phyloP scores from a whole-genome alignment of 2,888 invertebrate genomes.

The Tinea pellionella region DNA sequence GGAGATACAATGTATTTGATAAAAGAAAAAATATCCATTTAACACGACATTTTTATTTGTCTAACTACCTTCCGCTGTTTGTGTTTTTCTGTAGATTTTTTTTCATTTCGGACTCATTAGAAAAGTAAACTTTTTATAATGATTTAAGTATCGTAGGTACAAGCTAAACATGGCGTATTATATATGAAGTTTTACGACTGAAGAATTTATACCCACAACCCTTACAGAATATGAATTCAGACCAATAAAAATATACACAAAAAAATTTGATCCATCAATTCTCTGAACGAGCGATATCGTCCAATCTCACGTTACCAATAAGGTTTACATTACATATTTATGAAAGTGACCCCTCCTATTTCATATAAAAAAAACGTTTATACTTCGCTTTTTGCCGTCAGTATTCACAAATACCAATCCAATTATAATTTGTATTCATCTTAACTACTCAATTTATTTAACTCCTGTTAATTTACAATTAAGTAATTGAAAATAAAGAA shows the following conservation, averaged over 20 bases:
- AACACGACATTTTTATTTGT: slow-evolving; percentile 17
- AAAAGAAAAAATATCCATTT: slow-evolving; percentile 13
- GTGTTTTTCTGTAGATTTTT: too few species aligned
- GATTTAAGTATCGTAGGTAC: too few species aligned
- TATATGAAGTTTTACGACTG: neutral
- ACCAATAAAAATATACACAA: neutral
- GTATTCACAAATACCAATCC: too few species aligned
- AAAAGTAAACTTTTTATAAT: too few species aligned
- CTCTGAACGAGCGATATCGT: neutral
- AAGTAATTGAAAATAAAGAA: too few species aligned
- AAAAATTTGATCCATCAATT: slow-evolving; percentile 3
- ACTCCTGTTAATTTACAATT: too few species aligned
- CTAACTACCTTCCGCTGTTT: too few species aligned
- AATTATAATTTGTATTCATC: too few species aligned
- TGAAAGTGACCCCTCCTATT: slow-evolving; percentile 15
- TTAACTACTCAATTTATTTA: too few species aligned
- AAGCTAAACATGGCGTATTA: too few species aligned
- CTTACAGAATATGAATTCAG: neutral
- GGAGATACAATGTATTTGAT: slow-evolving; percentile 5
- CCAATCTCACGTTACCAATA: slow-evolving; percentile 2
- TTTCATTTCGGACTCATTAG: too few species aligned
- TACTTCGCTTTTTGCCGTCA: neutral
- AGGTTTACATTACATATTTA: slow-evolving; percentile 17
- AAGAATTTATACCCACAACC: neutral
- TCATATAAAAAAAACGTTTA: slow-evolving; percentile 14